Evolutionary conservation across 2,113 vertebrate species (phyloP).

Genomic region (Etia nguti): DNA sequence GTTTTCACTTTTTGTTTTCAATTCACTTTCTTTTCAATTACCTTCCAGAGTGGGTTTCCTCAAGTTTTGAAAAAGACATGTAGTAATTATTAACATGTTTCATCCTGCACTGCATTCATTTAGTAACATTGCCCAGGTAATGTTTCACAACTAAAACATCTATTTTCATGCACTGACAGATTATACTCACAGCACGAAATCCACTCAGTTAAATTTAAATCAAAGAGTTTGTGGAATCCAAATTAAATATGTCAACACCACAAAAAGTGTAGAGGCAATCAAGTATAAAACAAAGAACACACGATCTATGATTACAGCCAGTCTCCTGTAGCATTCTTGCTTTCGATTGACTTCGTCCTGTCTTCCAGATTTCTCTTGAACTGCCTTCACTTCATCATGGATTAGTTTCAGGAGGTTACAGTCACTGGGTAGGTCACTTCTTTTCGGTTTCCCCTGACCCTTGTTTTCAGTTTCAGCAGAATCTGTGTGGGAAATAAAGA

Average conservation of each 20-base stretch:
- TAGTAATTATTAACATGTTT: background rate
- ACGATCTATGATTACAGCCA: background rate
- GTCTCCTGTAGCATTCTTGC: background rate
- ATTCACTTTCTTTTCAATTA: fast-evolving
- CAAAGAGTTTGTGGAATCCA: background rate
- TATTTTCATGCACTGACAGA: background rate
- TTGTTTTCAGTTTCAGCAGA: background rate
- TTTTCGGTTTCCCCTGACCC: background rate
- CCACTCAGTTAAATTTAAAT: background rate
- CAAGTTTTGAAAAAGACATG: fast-evolving
- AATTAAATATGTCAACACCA: fast-evolving
- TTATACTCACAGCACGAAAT: fast-evolving
- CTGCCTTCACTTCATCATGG: conserved; percentile 24
- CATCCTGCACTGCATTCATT: background rate
- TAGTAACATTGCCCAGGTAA: fast-evolving
- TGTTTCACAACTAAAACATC: background rate
- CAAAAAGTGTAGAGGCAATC: fast-evolving
- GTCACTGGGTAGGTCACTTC: fast-evolving
- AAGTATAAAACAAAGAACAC: conserved; percentile 28
- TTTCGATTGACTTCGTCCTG: fast-evolving
- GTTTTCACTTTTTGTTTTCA: background rate
- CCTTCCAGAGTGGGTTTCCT: background rate
- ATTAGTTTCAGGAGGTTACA: background rate
- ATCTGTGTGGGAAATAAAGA: background rate
- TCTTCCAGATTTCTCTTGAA: background rate